phyloP scores from a whole-genome alignment of 2,113 vertebrate species.

The Chascanopsetta lugubris region DNA sequence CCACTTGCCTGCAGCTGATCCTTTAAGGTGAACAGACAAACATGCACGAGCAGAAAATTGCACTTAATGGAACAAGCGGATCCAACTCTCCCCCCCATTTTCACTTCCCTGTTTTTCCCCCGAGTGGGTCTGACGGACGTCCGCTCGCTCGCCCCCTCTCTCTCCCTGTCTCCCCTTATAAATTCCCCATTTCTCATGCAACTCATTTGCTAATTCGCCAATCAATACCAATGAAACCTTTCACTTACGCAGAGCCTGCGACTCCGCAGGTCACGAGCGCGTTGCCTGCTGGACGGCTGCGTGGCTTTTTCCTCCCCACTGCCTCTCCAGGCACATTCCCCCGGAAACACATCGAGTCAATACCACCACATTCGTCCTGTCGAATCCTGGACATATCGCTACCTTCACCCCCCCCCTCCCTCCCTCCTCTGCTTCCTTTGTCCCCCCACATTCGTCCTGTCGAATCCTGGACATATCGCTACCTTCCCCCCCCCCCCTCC shows the following conservation, averaged over 20 bases:
- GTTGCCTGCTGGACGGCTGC: neutral
- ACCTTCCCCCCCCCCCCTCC: neutral
- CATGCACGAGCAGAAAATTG: neutral
- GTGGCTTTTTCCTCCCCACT: neutral
- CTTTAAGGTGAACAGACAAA: neutral
- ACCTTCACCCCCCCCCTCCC: too few relatives aligned
- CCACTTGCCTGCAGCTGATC: neutral
- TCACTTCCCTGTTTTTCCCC: conserved; percentile 4
- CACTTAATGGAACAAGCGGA: neutral
- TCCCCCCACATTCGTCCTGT: neutral
- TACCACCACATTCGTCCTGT: conserved; percentile 1
- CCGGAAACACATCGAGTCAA: conserved; percentile 27
- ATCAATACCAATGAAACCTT: conserved; percentile 63
- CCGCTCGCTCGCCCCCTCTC: neutral
- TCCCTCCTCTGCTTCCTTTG: too few relatives aligned
- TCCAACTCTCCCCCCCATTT: neutral
- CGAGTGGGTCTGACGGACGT: conserved; percentile 36
- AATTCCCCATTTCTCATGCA: conserved; percentile 57
- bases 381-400: too few relatives aligned
- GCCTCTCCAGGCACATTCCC: conserved; percentile 1
- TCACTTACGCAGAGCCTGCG: conserved; percentile 10
- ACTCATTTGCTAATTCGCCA: conserved; percentile 72
- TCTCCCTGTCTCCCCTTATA: conserved; percentile 36
- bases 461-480: neutral
- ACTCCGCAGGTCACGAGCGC: neutral